Base-by-base conservation (phyloP, 2,113 vertebrate genomes). In the Aphelocoma coerulescens region DNA sequence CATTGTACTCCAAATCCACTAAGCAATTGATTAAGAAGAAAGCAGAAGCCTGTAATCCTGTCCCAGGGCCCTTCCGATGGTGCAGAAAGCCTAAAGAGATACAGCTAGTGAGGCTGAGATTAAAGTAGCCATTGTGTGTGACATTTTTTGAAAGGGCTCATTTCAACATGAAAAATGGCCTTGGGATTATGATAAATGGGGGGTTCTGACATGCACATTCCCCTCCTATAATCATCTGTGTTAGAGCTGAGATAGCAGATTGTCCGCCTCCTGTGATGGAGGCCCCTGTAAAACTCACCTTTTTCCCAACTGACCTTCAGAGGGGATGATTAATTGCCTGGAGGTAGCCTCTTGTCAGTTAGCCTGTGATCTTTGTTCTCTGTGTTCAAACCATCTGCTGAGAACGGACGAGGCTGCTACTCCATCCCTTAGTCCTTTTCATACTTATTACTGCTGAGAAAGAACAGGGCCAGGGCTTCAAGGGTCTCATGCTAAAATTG, bases 311-410 rank as follows among this genome's bases (percentile, higher is more conserved):
- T 97, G 97, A 98, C 98, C 98, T 99, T 98, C 98, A 96, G 97
- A 97, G 96, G 68, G 41, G 66, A 98, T 99, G 98, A 98, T 98
- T 98, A 99, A 99, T 98, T 98, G 97, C 98, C 97, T 97, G 96
- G 97, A 98, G 97, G 97, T 97, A 93, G 91, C 95, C 97, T 98
- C 97, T 98, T 98, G 98, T 98, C 98, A 98, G 96, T 98, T 98
- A 98, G 97, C 97, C 97, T 97, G 97, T 98, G 98, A 98, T 98
- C 98, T 98, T 97, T 98, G 97, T 97, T 98, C 97, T 95, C 97
- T 84, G 54, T 46, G 94, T 97, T 97, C 96, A 96, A 97, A 98
- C 98, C 98, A 98, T 99, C 98, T 99, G 98, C 98, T 97, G 96
- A 97, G 98, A 98, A 97, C 61, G n/a, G 65, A 91, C 57, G 24